Base-by-base conservation (phyloP, 2,797 vertebrate genomes). In the Rhabdophis nuchalis region DNA sequence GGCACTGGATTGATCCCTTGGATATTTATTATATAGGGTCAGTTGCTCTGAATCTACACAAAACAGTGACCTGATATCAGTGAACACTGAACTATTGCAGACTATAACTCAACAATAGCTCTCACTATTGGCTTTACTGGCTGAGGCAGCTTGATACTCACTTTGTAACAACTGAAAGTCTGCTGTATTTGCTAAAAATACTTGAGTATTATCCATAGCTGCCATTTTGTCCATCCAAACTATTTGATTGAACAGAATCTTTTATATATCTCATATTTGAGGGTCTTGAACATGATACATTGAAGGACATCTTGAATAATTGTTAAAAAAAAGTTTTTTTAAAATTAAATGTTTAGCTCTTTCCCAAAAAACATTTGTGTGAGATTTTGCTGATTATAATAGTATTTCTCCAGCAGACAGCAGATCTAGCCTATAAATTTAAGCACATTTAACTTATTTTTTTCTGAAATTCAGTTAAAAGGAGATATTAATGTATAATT, bases 381-480 rank as follows among this genome's bases (percentile, higher is more conserved):
- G 32, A 60, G 32, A 92, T 89, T 85, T 89, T 95, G 89, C 87
- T 68, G 12, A 94, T 92, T 94, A 68, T 96, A 95, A 96, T 96
- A 23, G 92, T 85, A 82, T 91, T 90, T 77, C 0, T 95, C 97
- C 97, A 96, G 96, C 96, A 97, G 97, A 96, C 97, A 97, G 97
- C 97, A 97, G 95, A 95, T 57, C 94, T 91, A 93, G 89, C 95
- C 94, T 94, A 92, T 95, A 72, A 90, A 87, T 93, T n/a, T 0
- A 87, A 61, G 27, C 82, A 36, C 53, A 89, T 94, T 64, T 77
- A 90, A 41, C 56, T 92, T 95, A 56, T 60, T 88, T 23, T n/a
- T n/a, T n/a, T 46, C 20, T 90, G 54, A 68, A 60, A 56, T 92
- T 92, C 54, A 92, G 54, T 58, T 46, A 56, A 88, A 13, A 85